Percentiles rank a stretch among this genome's conserved stretches.
Evolutionary conservation across 2,113 vertebrate genomes (phyloP).

Genomic region (Bubo bubo): DNA sequence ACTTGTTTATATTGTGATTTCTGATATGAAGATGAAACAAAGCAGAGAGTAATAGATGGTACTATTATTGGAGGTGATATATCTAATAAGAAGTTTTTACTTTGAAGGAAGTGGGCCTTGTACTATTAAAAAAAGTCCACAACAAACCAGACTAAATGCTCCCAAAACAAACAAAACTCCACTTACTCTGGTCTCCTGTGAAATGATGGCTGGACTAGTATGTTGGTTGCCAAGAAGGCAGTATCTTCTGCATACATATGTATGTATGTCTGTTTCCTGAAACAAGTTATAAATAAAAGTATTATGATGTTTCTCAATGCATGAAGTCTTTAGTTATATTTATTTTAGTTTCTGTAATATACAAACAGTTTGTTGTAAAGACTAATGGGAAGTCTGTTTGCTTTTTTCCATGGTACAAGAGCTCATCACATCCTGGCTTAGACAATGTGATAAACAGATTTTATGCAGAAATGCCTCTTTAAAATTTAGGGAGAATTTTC

Average conservation of each 20-base stretch:
- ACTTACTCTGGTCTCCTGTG: background rate
- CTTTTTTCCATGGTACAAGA: background rate
- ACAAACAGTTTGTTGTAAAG: background rate
- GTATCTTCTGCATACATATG: background rate
- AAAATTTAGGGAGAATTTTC: background rate
- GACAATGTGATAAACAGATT: background rate
- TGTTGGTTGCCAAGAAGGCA: background rate
- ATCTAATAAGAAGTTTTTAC: background rate
- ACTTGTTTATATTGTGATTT: background rate
- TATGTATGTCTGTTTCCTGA: background rate
- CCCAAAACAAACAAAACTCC: background rate
- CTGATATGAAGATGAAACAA: background rate
- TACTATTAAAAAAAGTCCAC: background rate
- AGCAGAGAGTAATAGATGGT: background rate
- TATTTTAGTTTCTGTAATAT: background rate
- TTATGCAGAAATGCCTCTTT: background rate
- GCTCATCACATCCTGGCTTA: background rate
- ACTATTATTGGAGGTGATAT: background rate
- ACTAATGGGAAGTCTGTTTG: background rate
- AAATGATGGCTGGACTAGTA: background rate
- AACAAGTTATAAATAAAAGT: background rate
- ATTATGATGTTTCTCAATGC: background rate
- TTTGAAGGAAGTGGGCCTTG: background rate
- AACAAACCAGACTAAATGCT: background rate
- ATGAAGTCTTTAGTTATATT: background rate